These are phyloP conservation scores for Macrotrachela quadricornifera DNA, from an alignment of 1,140 invertebrate species.

Conservation along the genomic window DNA sequence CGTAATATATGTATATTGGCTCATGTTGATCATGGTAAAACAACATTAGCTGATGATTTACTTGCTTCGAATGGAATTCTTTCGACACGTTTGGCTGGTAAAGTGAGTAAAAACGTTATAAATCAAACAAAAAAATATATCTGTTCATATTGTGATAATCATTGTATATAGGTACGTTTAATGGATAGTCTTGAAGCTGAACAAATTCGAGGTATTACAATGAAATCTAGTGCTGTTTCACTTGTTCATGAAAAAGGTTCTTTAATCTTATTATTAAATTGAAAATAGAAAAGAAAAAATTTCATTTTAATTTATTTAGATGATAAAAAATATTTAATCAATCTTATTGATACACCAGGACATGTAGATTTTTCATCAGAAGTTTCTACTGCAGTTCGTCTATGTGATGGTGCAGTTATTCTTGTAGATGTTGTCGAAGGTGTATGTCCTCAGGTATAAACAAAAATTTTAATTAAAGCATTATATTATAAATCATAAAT, in stretches of 20 bases:
- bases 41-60: slow-evolving; percentile 77
- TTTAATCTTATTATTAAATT: neutral
- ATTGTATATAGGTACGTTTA: slow-evolving; percentile 38
- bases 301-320: slow-evolving; percentile 12
- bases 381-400: slow-evolving; percentile 68
- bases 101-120: slow-evolving; percentile 35
- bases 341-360: slow-evolving; percentile 91
- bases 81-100: slow-evolving; percentile 67
- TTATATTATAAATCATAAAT: no score
- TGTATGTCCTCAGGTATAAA: slow-evolving; percentile 31
- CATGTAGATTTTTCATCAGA: slow-evolving; percentile 97
- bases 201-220: slow-evolving; percentile 86
- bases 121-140: neutral
- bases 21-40: slow-evolving; percentile 97
- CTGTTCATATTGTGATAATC: neutral
- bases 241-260: slow-evolving; percentile 8
- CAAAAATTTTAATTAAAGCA: neutral
- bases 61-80: slow-evolving; percentile 91
- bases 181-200: slow-evolving; percentile 87
- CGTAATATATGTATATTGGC: slow-evolving; percentile 94
- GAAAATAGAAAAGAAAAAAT: neutral
- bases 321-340: slow-evolving; percentile 52
- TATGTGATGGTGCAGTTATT: slow-evolving; percentile 87
- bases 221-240: slow-evolving; percentile 90
- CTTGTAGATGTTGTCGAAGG: slow-evolving; percentile 83